Evolutionary conservation across 2,113 vertebrate genomes (phyloP).

Genomic region (Thamnaconus septentrionalis): DNA sequence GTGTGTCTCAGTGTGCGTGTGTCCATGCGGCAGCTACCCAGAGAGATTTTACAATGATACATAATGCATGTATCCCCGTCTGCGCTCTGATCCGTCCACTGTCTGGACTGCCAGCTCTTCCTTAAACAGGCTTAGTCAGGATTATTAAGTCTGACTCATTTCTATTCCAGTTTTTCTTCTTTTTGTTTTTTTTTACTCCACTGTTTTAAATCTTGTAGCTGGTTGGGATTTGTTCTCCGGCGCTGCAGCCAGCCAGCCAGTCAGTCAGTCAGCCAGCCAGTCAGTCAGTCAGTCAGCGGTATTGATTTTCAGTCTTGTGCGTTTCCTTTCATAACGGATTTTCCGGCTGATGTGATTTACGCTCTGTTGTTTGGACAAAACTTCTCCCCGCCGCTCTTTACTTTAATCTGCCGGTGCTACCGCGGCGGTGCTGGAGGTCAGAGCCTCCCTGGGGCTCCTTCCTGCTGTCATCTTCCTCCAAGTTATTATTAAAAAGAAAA

Average conservation of each 20-base stretch:
- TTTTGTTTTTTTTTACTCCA: slow-evolving; percentile 49
- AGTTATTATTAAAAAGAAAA: slow-evolving; percentile 65
- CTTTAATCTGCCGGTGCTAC: slow-evolving; percentile 42
- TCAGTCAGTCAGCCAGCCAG: too few species aligned
- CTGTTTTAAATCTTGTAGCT: slow-evolving; percentile 26
- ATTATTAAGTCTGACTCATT: slow-evolving; percentile 80
- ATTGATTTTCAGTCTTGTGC: slow-evolving; percentile 67
- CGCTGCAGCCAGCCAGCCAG: slow-evolving; percentile 53
- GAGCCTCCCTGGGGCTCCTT: not conserved
- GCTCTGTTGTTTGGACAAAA: slow-evolving; percentile 47
- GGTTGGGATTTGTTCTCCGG: slow-evolving; percentile 64
- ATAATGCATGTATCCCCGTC: slow-evolving; percentile 75
- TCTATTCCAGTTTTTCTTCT: slow-evolving; percentile 59
- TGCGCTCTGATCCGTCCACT: slow-evolving; percentile 71
- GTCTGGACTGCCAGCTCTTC: slow-evolving; percentile 72
- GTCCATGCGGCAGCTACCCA: slow-evolving; percentile 11
- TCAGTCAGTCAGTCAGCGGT: not conserved
- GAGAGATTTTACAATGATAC: slow-evolving; percentile 66
- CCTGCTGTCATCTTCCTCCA: slow-evolving; percentile 49
- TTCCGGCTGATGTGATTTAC: slow-evolving; percentile 54
- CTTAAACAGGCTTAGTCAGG: slow-evolving; percentile 71
- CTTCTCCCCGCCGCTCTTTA: slow-evolving; percentile 11
- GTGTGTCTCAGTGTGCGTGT: not conserved
- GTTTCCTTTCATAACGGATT: slow-evolving; percentile 68
- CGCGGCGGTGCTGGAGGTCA: slow-evolving; percentile 17